phyloP scores from a whole-genome alignment of 2,113 vertebrate species.

The Amblyopsis rosae region DNA sequence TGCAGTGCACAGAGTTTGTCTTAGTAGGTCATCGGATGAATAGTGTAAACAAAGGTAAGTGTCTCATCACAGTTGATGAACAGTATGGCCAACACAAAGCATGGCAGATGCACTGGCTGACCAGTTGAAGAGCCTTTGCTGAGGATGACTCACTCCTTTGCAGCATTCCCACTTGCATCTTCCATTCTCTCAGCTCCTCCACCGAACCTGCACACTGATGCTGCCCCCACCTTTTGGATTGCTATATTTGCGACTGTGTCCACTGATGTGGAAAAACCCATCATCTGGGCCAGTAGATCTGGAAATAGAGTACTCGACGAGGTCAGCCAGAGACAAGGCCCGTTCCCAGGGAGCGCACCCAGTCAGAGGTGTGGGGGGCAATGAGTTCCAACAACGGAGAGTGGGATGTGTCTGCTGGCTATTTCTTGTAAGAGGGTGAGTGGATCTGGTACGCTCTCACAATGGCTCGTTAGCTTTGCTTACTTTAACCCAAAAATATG shows the following conservation, averaged over 20 bases:
- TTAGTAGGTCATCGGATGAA: too few species aligned
- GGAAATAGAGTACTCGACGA: conserved; percentile 78
- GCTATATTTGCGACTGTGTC: conserved; percentile 77
- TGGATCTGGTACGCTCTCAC: too few species aligned
- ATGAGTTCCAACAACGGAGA: conserved; percentile 63
- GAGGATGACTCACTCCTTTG: conserved; percentile 62
- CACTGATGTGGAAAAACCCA: conserved; percentile 81
- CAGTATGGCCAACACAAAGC: not conserved
- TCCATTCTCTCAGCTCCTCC: conserved; percentile 50
- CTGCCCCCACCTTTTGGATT: conserved; percentile 68
- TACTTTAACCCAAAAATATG: too few species aligned
- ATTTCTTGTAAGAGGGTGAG: conserved; percentile 41
- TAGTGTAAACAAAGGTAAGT: not conserved
- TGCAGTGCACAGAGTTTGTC: too few species aligned
- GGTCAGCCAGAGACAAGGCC: conserved; percentile 68
- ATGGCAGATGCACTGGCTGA: conserved; percentile 41
- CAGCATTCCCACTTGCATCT: conserved; percentile 36
- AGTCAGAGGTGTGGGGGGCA: conserved; percentile 62
- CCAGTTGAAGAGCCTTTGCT: conserved; percentile 59
- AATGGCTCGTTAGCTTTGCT: too few species aligned
- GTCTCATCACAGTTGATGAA: too few species aligned
- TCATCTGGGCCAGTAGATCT: conserved; percentile 82
- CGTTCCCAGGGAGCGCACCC: conserved; percentile 54
- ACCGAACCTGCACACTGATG: conserved; percentile 37
- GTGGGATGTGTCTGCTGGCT: conserved; percentile 59